Conservation (phyloP, 2,113 vertebrate species). For the Thalassoma bifasciatum region DNA sequence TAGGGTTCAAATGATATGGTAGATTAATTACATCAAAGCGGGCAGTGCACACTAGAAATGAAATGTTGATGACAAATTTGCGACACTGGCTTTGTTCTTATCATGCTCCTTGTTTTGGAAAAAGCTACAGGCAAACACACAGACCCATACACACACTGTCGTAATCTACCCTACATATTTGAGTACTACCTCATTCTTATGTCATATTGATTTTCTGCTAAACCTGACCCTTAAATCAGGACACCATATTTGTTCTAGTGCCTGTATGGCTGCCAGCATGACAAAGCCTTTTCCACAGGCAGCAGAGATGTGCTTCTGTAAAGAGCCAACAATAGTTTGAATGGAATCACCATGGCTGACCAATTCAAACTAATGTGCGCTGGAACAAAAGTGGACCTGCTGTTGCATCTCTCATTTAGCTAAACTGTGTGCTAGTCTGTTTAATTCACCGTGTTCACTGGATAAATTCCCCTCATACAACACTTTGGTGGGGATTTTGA, state of each 20-base stretch:
- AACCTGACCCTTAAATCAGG: slow-evolving; percentile 53
- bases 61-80: slow-evolving; percentile 44
- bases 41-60: slow-evolving; percentile 5
- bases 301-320: slow-evolving; percentile 54
- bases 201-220: slow-evolving; percentile 74
- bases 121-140: slow-evolving; percentile 21
- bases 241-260: slow-evolving; percentile 45
- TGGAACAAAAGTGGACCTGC: slow-evolving; percentile 46
- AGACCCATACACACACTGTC: slow-evolving; percentile 12
- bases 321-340: slow-evolving; percentile 62
- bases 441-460: background rate
- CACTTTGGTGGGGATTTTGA: background rate
- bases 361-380: slow-evolving; percentile 43
- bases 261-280: slow-evolving; percentile 44
- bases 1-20: slow-evolving; percentile 36
- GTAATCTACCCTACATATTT: slow-evolving; percentile 44
- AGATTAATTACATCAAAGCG: slow-evolving; percentile 57
- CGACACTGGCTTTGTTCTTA: slow-evolving; percentile 32
- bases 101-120: slow-evolving; percentile 24
- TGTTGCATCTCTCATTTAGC: slow-evolving; percentile 46
- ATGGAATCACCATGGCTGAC: slow-evolving; percentile 58
- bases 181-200: slow-evolving; percentile 54
- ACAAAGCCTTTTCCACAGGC: slow-evolving; percentile 59
- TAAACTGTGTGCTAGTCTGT: background rate
- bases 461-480: background rate